Conservation (phyloP, 2,797 vertebrate species). For the Peromyscus nudipes region DNA sequence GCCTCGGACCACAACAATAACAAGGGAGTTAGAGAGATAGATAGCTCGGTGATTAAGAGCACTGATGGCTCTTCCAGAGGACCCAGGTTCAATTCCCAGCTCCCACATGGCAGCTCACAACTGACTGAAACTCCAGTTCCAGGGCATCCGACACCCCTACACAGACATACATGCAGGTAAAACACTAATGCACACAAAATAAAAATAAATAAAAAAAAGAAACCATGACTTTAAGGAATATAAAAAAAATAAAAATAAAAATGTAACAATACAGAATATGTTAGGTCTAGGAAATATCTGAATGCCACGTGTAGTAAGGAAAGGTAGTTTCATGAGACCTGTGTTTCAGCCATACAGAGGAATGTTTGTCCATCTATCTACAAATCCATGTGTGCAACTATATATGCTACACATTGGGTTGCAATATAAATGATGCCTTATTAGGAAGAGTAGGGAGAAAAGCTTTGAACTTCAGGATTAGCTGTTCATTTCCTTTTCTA, state of each 20-base stretch:
- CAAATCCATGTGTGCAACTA: conserved; percentile 20
- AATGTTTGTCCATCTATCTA: neutral
- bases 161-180: neutral
- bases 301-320: neutral
- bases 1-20: neutral
- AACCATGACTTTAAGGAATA: neutral
- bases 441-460: neutral
- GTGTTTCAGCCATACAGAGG: conserved; percentile 13
- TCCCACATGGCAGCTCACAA: neutral
- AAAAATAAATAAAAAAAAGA: neutral
- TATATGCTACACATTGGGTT: neutral
- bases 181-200: neutral
- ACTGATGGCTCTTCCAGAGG: neutral
- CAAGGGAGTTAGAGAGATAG: neutral
- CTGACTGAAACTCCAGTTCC: neutral
- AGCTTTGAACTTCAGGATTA: conserved; percentile 11
- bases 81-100: neutral
- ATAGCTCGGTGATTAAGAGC: neutral
- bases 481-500: neutral
- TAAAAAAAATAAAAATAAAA: neutral
- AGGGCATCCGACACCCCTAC: neutral
- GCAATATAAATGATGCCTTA: conserved; percentile 39
- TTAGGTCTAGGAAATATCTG: conserved; percentile 23
- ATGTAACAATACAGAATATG: neutral
- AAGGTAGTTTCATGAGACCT: conserved; percentile 30